Conservation (phyloP, 2,888 invertebrate genomes). For the Tenthredo notha region DNA sequence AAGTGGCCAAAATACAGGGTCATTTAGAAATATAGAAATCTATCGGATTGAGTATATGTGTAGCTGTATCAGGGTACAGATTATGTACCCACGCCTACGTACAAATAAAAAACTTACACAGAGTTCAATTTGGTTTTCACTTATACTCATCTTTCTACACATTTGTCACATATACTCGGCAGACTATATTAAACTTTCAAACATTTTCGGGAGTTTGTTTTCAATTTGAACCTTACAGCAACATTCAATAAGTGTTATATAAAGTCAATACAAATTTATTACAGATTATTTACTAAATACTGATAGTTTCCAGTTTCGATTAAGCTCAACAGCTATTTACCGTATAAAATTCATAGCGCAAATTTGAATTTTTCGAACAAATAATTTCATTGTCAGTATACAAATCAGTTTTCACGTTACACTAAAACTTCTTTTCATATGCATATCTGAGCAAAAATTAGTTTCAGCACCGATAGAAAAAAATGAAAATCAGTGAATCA, state of each 20-base stretch:
- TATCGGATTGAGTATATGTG: not conserved
- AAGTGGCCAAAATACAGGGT: not conserved
- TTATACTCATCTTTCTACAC: not conserved
- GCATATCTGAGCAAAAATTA: too few relatives aligned
- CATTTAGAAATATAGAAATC: constrained; percentile 17
- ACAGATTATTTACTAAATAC: too few relatives aligned
- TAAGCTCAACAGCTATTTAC: too few relatives aligned
- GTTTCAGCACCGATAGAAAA: not conserved
- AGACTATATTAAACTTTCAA: not conserved
- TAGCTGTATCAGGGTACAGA: not conserved
- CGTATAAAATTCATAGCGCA: too few relatives aligned
- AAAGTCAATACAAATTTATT: not conserved
- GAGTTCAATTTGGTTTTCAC: not conserved
- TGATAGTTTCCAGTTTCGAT: too few relatives aligned
- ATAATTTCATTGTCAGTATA: too few relatives aligned
- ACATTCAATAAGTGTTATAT: not conserved
- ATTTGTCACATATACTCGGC: not conserved
- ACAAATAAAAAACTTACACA: not conserved
- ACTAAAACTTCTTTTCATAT: too few relatives aligned
- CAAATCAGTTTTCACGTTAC: too few relatives aligned
- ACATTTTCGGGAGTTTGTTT: not conserved
- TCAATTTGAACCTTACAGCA: not conserved
- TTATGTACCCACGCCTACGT: not conserved
- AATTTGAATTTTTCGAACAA: too few relatives aligned
- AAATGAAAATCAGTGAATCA: not conserved